phyloP scores from a whole-genome alignment of 2,888 invertebrate genomes.

The Galerucella nymphaeae region DNA sequence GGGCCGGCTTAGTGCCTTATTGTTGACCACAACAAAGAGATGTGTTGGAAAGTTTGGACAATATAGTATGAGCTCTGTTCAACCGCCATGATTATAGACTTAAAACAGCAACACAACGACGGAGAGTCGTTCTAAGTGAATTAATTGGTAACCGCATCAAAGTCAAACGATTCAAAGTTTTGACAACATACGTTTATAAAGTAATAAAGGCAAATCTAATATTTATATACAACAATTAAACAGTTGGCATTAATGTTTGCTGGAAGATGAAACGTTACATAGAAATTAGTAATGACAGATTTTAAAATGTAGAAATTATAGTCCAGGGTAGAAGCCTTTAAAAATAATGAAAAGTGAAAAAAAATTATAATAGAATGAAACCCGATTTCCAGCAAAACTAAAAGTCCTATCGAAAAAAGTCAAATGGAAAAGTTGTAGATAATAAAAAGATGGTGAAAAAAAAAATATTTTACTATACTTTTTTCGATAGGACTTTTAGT shows the following conservation, averaged over 20 bases:
- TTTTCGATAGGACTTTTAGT: too few species aligned
- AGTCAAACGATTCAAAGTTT: background rate
- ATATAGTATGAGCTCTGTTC: background rate
- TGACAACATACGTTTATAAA: background rate
- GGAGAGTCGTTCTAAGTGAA: background rate
- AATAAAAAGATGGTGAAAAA: too few species aligned
- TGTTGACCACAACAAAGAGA: slow-evolving; percentile 2
- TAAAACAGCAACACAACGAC: background rate
- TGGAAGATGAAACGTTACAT: background rate
- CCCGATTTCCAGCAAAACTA: too few species aligned
- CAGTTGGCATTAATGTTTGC: background rate
- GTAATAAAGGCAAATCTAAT: background rate
- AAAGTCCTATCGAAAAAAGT: too few species aligned
- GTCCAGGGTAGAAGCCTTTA: too few species aligned
- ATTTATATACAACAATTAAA: background rate
- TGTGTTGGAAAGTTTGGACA: background rate
- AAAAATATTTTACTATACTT: too few species aligned
- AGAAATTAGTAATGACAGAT: too few species aligned
- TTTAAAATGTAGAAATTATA: too few species aligned
- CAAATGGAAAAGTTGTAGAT: too few species aligned
- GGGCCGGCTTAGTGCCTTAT: slow-evolving; percentile 1
- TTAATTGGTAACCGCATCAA: slow-evolving; percentile 4
- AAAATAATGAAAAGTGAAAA: too few species aligned
- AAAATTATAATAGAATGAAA: too few species aligned
- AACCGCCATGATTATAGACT: background rate